phyloP scores from a whole-genome alignment of 2,113 vertebrate genomes.

The Antidorcas marsupialis region DNA sequence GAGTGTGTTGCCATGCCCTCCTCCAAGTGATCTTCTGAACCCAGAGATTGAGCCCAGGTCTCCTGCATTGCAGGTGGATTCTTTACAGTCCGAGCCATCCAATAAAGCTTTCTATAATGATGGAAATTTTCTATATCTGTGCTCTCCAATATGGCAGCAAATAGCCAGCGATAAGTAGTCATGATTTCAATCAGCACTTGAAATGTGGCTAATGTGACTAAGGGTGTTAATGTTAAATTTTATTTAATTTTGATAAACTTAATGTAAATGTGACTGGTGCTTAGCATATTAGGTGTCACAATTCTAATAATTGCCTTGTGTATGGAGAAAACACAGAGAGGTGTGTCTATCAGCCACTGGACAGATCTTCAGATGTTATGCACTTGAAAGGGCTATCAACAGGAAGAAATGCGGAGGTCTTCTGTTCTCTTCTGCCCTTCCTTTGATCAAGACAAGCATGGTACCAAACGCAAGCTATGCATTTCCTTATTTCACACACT shows the following conservation, averaged over 20 bases:
- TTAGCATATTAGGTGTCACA: background rate
- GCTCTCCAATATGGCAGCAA: background rate
- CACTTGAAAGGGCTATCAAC: background rate
- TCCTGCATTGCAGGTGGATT: background rate
- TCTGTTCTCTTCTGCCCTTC: background rate
- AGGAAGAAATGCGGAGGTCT: background rate
- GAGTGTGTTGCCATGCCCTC: background rate
- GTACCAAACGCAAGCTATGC: background rate
- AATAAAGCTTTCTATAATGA: background rate
- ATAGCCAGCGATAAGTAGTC: background rate
- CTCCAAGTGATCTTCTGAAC: background rate
- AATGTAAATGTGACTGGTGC: background rate
- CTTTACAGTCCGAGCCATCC: background rate
- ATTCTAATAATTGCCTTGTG: background rate
- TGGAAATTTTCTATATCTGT: background rate
- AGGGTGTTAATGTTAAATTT: background rate
- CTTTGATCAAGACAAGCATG: background rate
- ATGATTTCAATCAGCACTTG: background rate
- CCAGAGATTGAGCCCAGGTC: background rate
- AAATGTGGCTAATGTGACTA: background rate
- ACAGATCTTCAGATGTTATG: background rate
- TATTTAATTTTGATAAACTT: background rate
- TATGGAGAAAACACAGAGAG: background rate
- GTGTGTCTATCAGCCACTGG: background rate
- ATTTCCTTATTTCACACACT: background rate